Evolutionary conservation across 2,113 vertebrate genomes (phyloP).

Genomic region (Xyliphius kryptos): DNA sequence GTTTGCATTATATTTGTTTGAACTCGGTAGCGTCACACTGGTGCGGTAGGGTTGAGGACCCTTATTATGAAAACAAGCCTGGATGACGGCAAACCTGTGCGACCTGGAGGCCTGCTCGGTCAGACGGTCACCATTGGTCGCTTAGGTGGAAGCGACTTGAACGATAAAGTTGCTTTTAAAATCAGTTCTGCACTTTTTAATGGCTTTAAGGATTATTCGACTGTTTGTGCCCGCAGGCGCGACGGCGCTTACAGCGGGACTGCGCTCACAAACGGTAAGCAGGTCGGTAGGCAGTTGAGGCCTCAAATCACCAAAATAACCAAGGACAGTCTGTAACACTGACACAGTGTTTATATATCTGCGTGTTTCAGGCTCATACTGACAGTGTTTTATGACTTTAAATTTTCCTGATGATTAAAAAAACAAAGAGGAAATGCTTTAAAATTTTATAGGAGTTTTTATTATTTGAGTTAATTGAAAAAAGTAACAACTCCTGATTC

Average conservation of each 20-base stretch:
- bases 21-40: no score
- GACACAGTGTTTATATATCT: no score
- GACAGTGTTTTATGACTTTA: no score
- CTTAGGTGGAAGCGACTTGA: conserved; percentile 12
- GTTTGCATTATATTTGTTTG: no score
- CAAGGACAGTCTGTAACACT: conserved; percentile 3
- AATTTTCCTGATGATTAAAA: no score
- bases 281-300: no score
- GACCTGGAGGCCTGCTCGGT: neutral
- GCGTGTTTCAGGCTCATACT: no score
- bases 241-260: conserved; percentile 28
- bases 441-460: no score
- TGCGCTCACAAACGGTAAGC: conserved; percentile 50
- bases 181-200: conserved; percentile 31
- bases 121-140: neutral
- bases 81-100: conserved; percentile 14
- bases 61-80: conserved; percentile 1
- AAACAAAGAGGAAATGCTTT: no score
- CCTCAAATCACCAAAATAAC: neutral
- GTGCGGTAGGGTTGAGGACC: no score
- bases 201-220: conserved; percentile 56
- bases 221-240: conserved; percentile 47
- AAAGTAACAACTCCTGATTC: no score
- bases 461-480: no score
- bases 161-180: conserved; percentile 38